Evolutionary conservation across 2,888 invertebrate genomes (phyloP), one percentile per base, ranked within the genome.

Genomic region (Lasioglossum leucozonium): DNA sequence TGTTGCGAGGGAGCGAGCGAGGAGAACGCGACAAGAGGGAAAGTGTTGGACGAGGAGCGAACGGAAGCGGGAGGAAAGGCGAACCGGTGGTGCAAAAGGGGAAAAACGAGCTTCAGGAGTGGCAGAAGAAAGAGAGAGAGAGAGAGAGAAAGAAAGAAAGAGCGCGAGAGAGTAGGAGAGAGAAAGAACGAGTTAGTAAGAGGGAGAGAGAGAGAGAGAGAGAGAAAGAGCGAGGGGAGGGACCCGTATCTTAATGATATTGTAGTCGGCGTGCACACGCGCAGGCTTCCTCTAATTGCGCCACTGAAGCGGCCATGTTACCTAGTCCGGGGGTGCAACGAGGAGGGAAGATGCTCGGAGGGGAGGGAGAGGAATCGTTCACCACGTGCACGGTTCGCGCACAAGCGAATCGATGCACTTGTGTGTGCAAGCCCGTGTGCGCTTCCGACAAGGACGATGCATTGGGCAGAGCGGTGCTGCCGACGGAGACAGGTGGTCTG

Each of bases 221-320:
- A 44, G 78, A 80, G 55, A 79, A 82, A 79, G 82, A 74, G 82
- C 74, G 62, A 30, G 62, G 82, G 87, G 85, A 82, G 77, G 81
- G 86, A 82, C 88, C 34, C 89, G 91, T 90, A 91, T 92, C 93
- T 93, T 94, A 94, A 94, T 93, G 94, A 94, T 94, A 94, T 94
- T 94, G 94, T 94, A 93, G 92, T 91, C 90, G 92, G 92, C 88
- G 91, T 90, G 92, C 91, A 92, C 91, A 93, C 93, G 93, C 93
- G 92, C 93, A 93, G 92, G 90, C 93, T 91, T 93, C 91, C 92
- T 94, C 94, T 94, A 94, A 94, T 94, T 94, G 94, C 93, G 89
- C 93, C 92, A 92, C 89, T 91, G 91, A 92, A 93, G 91, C 94
- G 92, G 94, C 94, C 94, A 94, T 94, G 93, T 93, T 94, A 89